Evolutionary conservation across 2,888 invertebrate species (phyloP).

Genomic region (Allophyes oxyacanthae): DNA sequence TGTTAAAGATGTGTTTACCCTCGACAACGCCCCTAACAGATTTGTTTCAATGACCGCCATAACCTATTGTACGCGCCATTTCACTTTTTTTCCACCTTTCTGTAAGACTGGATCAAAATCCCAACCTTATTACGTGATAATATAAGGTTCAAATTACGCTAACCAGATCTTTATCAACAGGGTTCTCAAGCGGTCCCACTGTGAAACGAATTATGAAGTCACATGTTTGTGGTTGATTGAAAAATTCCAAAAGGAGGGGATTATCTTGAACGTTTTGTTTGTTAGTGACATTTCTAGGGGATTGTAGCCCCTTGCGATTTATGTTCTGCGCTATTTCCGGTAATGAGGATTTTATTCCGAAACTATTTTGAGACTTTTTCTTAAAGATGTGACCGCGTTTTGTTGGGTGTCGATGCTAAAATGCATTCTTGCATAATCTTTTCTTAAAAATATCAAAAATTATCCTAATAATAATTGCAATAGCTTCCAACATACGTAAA

Average conservation of each 20-base stretch:
- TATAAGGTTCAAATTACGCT: slow-evolving; percentile 52
- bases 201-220: slow-evolving; percentile 80
- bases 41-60: slow-evolving; percentile 77
- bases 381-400: slow-evolving; percentile 26
- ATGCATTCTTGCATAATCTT: slow-evolving; percentile 35
- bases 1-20: slow-evolving; percentile 70
- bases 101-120: slow-evolving; percentile 27
- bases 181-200: slow-evolving; percentile 69
- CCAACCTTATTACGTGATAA: slow-evolving; percentile 21
- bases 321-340: slow-evolving; percentile 67
- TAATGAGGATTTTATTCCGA: slow-evolving; percentile 51
- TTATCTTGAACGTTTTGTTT: slow-evolving; percentile 74
- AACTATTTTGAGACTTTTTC: slow-evolving; percentile 45
- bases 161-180: slow-evolving; percentile 71
- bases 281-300: slow-evolving; percentile 75
- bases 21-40: slow-evolving; percentile 71
- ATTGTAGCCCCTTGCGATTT: slow-evolving; percentile 69
- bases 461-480: slow-evolving; percentile 13
- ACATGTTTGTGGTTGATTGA: slow-evolving; percentile 82
- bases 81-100: slow-evolving; percentile 68
- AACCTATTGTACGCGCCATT: slow-evolving; percentile 80
- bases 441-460: slow-evolving; percentile 33
- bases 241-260: slow-evolving; percentile 80
- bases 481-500: background rate
- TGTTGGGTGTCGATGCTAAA: slow-evolving; percentile 36